A percentile compares a stretch with the other conserved stretches of the same genome.
Conservation (phyloP, 2,888 invertebrate species). For the Eustalomyia histrio region DNA sequence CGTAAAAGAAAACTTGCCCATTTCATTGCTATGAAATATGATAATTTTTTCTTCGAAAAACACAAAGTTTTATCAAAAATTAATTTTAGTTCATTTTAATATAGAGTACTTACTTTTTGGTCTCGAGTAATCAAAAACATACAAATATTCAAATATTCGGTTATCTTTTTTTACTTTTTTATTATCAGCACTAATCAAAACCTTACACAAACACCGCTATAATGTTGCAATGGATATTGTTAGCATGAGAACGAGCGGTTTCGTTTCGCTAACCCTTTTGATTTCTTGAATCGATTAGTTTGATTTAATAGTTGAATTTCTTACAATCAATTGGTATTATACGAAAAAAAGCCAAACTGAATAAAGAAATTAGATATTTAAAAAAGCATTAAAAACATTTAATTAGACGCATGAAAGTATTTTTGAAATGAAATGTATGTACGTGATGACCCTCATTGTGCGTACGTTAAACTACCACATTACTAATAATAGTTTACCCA, state of each 20-base stretch:
- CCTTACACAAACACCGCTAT: background rate
- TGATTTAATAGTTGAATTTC: slow-evolving; percentile 49
- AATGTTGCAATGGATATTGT: slow-evolving; percentile 7
- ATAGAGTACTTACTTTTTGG: too few species aligned
- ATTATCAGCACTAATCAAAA: too few species aligned
- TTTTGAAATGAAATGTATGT: slow-evolving; percentile 30
- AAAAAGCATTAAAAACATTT: slow-evolving; percentile 52
- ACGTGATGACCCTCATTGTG: slow-evolving; percentile 61
- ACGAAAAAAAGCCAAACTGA: slow-evolving; percentile 11
- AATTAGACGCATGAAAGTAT: slow-evolving; percentile 59
- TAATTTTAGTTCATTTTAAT: too few species aligned
- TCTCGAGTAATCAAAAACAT: too few species aligned
- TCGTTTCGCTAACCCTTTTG: background rate
- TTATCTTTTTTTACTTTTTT: too few species aligned
- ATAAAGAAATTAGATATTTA: slow-evolving; percentile 59
- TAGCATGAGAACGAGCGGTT: background rate
- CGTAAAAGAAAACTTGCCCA: too few species aligned
- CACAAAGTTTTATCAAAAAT: too few species aligned
- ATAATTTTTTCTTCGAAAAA: too few species aligned
- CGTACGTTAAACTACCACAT: background rate
- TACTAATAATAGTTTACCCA: background rate
- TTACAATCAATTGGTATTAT: slow-evolving; percentile 16
- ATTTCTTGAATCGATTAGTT: slow-evolving; percentile 23
- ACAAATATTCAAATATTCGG: too few species aligned
- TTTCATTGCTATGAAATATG: too few species aligned